Base-by-base conservation (phyloP, 1,140 invertebrate species). In the Limonius californicus region DNA sequence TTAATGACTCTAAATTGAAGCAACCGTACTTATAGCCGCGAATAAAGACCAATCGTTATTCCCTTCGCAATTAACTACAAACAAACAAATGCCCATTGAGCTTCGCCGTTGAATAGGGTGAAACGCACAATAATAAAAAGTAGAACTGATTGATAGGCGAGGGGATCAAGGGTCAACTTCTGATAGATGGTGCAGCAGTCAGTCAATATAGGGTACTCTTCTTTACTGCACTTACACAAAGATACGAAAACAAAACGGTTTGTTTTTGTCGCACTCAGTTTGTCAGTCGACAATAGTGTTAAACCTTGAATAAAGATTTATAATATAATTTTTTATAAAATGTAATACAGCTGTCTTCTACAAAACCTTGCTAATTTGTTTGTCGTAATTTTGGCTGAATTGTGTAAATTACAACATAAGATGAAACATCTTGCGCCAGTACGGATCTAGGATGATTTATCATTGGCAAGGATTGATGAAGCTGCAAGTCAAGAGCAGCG, bases 401-500 rank as follows among this genome's bases (percentile, higher is more conserved):
- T n/a, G n/a, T n/a, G n/a, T n/a, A n/a, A n/a, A n/a, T n/a, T n/a
- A n/a, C n/a, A n/a, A n/a, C n/a, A n/a, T n/a, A n/a, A n/a, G 32
- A 19, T 43, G 18, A 19, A 58, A 45, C 32, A 42, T 58, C 42
- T 43, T 58, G 15, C 30, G 23, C 16, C 16, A 18, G 16, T 12
- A 19, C 9, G n/a, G 12, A 11, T 43, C 50, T 14, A n/a, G 56
- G 32, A 45, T 57, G 53, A 45, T 63, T 54, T 63, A 63, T 64
- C 54, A 45, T 20, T 64, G 58, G 50, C 62, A 53, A 45, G 62
- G 65, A 69, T 69, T 67, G 68, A 69, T 69, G 68, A 61, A 59
- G 21, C 30, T 43, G 50, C 35, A 61, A 67, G 60, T 67, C 62
- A 67, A 67, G 54, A 65, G 61, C 63, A 67, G 62, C 65, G 61